Percentiles rank a stretch among this genome's conserved stretches.
Conservation (phyloP, 2,888 invertebrate genomes). For the Pseudococcus viburni region DNA sequence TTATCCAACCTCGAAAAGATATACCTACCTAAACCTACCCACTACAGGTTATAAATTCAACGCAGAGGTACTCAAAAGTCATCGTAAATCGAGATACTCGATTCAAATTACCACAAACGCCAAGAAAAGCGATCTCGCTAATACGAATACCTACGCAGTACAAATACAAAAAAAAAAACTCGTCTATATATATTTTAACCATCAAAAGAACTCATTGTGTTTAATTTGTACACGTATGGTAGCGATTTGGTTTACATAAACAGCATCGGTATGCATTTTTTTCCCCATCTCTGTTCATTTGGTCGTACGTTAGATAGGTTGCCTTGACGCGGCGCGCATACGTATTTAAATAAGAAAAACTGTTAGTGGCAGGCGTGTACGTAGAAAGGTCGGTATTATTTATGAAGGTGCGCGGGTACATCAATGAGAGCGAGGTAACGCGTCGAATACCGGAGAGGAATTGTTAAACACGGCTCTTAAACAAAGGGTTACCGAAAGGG, state of each 20-base stretch:
- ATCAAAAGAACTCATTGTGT: constrained; percentile 22
- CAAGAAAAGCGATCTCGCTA: not conserved
- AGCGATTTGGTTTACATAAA: constrained; percentile 19
- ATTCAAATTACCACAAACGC: not conserved
- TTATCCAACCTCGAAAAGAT: no score
- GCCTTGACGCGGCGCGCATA: not conserved
- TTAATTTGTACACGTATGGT: constrained; percentile 17
- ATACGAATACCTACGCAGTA: not conserved
- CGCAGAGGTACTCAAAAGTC: not conserved
- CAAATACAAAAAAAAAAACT: not conserved
- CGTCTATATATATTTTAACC: not conserved
- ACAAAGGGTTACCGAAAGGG: constrained; percentile 60
- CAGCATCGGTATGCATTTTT: constrained; percentile 36
- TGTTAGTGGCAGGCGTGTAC: constrained; percentile 51
- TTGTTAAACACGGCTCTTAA: constrained; percentile 60
- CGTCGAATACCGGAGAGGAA: constrained; percentile 17
- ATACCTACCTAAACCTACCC: no score
- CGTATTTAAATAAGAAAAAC: constrained; percentile 53
- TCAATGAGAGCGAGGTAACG: constrained; percentile 67
- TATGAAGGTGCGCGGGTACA: constrained; percentile 51
- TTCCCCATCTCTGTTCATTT: not conserved
- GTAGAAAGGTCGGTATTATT: constrained; percentile 43
- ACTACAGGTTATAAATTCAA: not conserved
- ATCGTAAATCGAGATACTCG: not conserved
- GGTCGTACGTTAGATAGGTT: not conserved